Conservation (phyloP, 2,113 vertebrate genomes). For the Phaethon lepturus region DNA sequence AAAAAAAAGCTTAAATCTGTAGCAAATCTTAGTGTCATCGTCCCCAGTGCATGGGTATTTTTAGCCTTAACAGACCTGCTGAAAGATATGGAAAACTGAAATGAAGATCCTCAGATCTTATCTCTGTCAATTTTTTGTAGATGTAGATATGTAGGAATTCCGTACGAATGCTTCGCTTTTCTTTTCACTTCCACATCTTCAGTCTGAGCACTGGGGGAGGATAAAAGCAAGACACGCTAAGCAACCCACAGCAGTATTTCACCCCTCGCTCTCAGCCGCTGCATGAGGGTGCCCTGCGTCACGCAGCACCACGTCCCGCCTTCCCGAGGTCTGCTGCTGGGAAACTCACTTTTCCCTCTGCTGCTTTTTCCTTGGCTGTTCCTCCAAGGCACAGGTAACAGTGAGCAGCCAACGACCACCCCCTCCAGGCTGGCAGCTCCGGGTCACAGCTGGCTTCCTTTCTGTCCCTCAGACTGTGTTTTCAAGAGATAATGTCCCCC, state of each 20-base stretch:
- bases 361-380: background rate
- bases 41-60: background rate
- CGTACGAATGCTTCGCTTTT: fast-evolving
- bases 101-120: background rate
- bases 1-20: background rate
- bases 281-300: too few species aligned
- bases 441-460: background rate
- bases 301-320: background rate
- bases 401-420: background rate
- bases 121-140: background rate
- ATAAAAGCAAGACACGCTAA: background rate
- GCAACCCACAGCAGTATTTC: too few species aligned
- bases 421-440: background rate
- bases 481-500: background rate
- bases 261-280: background rate
- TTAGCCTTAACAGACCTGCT: background rate
- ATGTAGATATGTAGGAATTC: background rate
- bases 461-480: background rate
- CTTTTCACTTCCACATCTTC: background rate
- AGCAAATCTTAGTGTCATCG: background rate
- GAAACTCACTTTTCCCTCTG: background rate
- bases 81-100: background rate
- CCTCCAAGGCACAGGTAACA: background rate
- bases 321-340: background rate
- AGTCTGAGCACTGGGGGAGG: too few species aligned